Evolutionary conservation across 2,797 vertebrate species (phyloP).

Genomic region (Enteromius fasciolatus): DNA sequence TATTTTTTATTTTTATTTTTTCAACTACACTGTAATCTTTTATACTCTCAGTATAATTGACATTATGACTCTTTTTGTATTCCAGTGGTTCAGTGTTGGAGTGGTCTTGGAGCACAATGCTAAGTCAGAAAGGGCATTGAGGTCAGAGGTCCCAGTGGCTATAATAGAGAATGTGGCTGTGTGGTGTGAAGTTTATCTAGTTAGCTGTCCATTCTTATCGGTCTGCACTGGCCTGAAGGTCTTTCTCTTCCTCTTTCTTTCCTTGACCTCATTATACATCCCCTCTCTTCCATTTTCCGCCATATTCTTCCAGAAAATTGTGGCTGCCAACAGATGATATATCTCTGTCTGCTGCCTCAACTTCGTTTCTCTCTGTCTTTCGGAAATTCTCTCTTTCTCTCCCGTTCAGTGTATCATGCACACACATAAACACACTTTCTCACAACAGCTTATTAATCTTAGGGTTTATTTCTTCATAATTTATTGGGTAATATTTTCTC

Average conservation of each 20-base stretch:
- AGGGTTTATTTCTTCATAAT: neutral
- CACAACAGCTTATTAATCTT: neutral
- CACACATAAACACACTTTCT: neutral
- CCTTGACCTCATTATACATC: constrained; percentile 55
- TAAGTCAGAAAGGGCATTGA: neutral
- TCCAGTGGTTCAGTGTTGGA: neutral
- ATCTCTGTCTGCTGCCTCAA: constrained; percentile 19
- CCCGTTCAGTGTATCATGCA: neutral
- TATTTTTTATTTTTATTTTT: neutral
- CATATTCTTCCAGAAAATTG: constrained; percentile 57
- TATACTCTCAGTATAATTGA: neutral
- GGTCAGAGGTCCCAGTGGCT: constrained; percentile 28
- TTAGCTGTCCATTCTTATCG: constrained; percentile 53
- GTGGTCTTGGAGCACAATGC: neutral
- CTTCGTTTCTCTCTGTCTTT: constrained; percentile 1
- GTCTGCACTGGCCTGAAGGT: constrained; percentile 14
- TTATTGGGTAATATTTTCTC: neutral
- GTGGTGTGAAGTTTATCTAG: constrained; percentile 51
- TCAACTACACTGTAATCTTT: neutral
- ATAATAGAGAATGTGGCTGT: constrained; percentile 23
- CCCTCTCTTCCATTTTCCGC: constrained; percentile 58
- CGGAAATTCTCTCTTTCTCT: neutral
- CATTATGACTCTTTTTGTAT: neutral
- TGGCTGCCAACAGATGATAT: constrained; percentile 41
- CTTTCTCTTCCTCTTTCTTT: constrained; percentile 36